A percentile compares a stretch with the other conserved stretches of the same genome.
These are phyloP conservation scores for Thunnus albacares DNA, from an alignment of 2,797 vertebrate species.

Conservation along the genomic window DNA sequence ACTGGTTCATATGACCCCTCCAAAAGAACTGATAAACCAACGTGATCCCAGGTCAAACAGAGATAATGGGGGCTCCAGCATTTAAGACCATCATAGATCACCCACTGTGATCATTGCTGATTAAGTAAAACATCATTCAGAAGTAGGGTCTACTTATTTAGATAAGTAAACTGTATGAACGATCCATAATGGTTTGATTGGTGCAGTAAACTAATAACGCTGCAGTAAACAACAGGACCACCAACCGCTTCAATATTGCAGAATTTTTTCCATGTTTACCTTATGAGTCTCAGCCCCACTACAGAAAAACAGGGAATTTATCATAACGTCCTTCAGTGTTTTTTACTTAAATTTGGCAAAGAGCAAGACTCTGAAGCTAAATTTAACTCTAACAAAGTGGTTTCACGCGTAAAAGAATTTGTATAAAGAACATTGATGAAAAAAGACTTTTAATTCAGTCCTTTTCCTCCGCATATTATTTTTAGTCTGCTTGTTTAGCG, in stretches of 20 bases:
- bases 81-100: constrained; percentile 31
- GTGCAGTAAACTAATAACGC: constrained; percentile 42
- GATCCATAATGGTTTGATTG: constrained; percentile 40
- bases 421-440: not conserved
- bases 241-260: constrained; percentile 66
- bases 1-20: constrained; percentile 48
- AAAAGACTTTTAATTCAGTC: not conserved
- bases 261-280: constrained; percentile 73
- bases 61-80: constrained; percentile 38
- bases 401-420: constrained; percentile 39
- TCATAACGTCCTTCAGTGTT: constrained; percentile 69
- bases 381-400: constrained; percentile 42
- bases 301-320: constrained; percentile 65
- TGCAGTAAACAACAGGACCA: constrained; percentile 74
- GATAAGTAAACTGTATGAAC: constrained; percentile 23
- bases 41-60: constrained; percentile 38
- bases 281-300: constrained; percentile 56
- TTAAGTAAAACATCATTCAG: constrained; percentile 31
- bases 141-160: constrained; percentile 47
- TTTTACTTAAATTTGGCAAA: constrained; percentile 60
- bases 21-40: constrained; percentile 41
- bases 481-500: not conserved
- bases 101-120: constrained; percentile 34
- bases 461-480: not conserved
- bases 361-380: constrained; percentile 32